These are phyloP conservation scores for Nymphalis c-album DNA, from an alignment of 2,888 invertebrate genomes.

Conservation along the genomic window DNA sequence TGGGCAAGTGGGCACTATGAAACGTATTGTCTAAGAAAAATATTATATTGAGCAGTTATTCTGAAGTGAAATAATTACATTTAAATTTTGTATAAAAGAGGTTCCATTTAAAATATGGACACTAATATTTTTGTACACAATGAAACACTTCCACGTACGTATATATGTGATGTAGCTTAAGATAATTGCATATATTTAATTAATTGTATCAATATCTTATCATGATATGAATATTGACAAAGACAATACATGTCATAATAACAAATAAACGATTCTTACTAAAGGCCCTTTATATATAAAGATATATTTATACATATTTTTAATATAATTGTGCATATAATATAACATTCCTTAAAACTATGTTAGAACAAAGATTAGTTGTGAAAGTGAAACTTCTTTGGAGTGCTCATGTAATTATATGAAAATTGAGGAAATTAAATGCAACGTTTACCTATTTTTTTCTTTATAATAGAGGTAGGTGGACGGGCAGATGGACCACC, in stretches of 20 bases:
- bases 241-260: slow-evolving; percentile 7
- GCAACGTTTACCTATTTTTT: no score
- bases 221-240: slow-evolving; percentile 11
- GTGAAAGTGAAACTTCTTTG: no score
- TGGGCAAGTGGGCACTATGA: no score
- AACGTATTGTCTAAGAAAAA: no score
- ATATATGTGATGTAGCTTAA: background rate
- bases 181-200: background rate
- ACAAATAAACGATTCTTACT: background rate
- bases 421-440: no score
- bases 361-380: background rate
- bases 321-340: no score
- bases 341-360: background rate
- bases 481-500: no score
- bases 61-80: no score
- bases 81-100: background rate
- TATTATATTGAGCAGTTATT: no score
- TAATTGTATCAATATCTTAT: slow-evolving; percentile 16
- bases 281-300: background rate
- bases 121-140: background rate
- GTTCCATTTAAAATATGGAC: no score
- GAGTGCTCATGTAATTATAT: no score
- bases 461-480: no score
- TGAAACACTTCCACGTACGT: background rate
- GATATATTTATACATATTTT: background rate